Percentiles rank a stretch among this genome's conserved stretches.
Evolutionary conservation across 2,888 invertebrate genomes (phyloP).

Genomic region (Brenthis ino): DNA sequence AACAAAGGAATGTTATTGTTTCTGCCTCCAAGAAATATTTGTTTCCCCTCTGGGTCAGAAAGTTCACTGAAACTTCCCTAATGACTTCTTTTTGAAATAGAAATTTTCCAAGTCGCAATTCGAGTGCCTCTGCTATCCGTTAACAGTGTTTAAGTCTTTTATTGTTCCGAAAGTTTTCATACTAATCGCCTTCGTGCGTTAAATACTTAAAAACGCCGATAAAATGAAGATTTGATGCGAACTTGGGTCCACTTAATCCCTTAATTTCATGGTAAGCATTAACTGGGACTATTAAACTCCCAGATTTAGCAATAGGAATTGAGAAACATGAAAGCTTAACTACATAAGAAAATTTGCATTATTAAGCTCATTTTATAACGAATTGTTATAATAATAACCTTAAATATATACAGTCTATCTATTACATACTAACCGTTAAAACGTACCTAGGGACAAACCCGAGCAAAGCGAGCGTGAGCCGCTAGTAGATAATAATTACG

Average conservation of each 20-base stretch:
- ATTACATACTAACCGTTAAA: no score
- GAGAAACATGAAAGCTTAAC: background rate
- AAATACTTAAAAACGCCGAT: conserved; percentile 43
- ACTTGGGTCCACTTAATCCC: conserved; percentile 28
- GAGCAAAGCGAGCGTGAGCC: no score
- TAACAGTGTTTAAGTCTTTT: conserved; percentile 65
- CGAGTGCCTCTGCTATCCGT: conserved; percentile 67
- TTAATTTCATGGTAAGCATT: conserved; percentile 27
- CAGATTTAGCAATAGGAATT: conserved; percentile 2
- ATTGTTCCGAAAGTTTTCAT: conserved; percentile 52
- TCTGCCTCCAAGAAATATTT: conserved; percentile 69
- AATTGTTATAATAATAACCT: no score
- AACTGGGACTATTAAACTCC: conserved; percentile 13
- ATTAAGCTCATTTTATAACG: background rate
- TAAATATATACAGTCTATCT: no score
- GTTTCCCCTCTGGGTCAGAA: conserved; percentile 62
- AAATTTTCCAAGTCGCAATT: conserved; percentile 65
- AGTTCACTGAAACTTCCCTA: conserved; percentile 70
- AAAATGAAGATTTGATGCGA: conserved; percentile 35
- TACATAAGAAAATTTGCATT: conserved; percentile 9
- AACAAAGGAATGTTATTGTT: conserved; percentile 65
- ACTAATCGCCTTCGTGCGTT: conserved; percentile 48
- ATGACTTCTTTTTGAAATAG: conserved; percentile 74
- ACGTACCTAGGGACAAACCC: no score
- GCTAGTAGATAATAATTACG: no score